Conservation (phyloP, 1,140 invertebrate species). For the Paraescarpia echinospica region DNA sequence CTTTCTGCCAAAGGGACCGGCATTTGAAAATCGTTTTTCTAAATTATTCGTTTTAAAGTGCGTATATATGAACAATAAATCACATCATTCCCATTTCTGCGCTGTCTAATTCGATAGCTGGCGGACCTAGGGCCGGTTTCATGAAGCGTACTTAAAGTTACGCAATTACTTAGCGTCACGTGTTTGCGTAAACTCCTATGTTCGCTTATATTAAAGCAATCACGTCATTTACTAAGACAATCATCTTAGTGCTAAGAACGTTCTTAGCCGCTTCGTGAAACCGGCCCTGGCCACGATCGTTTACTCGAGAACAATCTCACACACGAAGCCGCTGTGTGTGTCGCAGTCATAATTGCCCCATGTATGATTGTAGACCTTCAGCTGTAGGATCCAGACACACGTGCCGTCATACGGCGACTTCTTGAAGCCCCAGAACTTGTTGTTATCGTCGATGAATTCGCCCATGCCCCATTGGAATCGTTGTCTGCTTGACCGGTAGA, state of each 20-base stretch:
- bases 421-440: conserved; percentile 23
- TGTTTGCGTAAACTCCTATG: no score
- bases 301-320: conserved; percentile 23
- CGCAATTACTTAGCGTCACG: no score
- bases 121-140: no score
- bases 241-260: no score
- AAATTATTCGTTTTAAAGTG: not conserved
- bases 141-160: no score
- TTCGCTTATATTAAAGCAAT: no score
- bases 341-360: conserved; percentile 25
- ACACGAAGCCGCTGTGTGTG: conserved; percentile 17
- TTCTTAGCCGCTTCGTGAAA: no score
- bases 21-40: not conserved
- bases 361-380: conserved; percentile 24
- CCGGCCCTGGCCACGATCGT: no score
- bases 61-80: not conserved
- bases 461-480: conserved; percentile 14
- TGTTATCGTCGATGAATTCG: not conserved
- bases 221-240: no score
- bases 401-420: conserved; percentile 22
- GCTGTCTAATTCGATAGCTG: no score
- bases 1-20: not conserved
- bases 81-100: not conserved
- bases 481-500: conserved; percentile 6
- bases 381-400: conserved; percentile 27